A percentile compares a stretch with the other conserved stretches of the same genome.
These are phyloP conservation scores for Coreoperca whiteheadi DNA, from an alignment of 2,113 vertebrate species.

Conservation along the genomic window DNA sequence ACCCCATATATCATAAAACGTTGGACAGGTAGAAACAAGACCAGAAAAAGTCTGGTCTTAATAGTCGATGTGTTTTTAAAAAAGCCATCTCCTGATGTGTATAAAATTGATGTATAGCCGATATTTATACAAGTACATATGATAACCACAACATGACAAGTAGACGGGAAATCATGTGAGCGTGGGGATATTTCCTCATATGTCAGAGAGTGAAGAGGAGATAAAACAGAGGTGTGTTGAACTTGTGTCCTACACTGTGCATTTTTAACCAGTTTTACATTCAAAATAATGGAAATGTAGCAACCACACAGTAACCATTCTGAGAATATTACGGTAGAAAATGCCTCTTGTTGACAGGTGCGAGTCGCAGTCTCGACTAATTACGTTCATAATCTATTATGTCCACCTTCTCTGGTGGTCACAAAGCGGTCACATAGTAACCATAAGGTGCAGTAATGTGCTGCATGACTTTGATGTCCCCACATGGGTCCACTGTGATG, in stretches of 20 bases:
- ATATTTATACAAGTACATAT: neutral
- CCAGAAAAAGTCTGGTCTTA: neutral
- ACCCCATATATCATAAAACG: slow-evolving; percentile 14
- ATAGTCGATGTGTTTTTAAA: neutral
- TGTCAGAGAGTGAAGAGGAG: neutral
- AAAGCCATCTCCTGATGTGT: neutral
- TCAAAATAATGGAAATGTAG: neutral
- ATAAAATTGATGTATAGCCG: neutral
- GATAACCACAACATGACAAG: neutral
- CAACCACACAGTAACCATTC: neutral
- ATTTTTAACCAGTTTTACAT: neutral
- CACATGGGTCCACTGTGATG: neutral
- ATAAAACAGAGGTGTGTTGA: neutral
- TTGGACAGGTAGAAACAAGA: neutral
- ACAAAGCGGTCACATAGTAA: neutral
- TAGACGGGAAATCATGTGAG: neutral
- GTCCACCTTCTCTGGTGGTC: neutral
- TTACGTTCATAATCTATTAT: neutral
- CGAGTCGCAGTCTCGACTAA: neutral
- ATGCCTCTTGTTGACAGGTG: neutral
- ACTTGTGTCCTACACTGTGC: neutral
- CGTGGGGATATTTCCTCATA: neutral
- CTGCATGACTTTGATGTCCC: neutral
- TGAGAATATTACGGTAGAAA: neutral
- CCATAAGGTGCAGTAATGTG: neutral